Base-by-base conservation (phyloP, 2,113 vertebrate genomes). In the Alouatta palliata region DNA sequence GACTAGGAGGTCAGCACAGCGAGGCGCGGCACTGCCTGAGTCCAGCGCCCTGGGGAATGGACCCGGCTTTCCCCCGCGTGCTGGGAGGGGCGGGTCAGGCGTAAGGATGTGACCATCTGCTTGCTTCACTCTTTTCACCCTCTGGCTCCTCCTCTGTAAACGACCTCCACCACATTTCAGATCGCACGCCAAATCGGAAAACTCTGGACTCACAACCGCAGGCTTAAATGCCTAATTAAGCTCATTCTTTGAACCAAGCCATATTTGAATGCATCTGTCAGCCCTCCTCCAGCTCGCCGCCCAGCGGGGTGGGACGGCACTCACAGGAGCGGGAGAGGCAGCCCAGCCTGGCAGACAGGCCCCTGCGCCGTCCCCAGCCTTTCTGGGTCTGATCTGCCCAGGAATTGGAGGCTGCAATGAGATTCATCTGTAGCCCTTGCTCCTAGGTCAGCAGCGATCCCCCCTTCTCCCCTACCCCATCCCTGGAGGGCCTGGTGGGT, bases 141-240 rank as follows among this genome's bases (percentile, higher is more conserved):
- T 89, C 96, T 95, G 73, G 93, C 64, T 81, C 91, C 35, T 92
- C 94, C 82, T 97, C 68, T 79, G 37, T 85, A 96, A 97, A 91
- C 27, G 66, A 37, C 90, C 96, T 93, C 95, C 81, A 14, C 75
- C 94, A 89, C 79, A 75, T 96, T 87, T 77, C 7, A 1, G 71
- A 87, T 91, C 84, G 64, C 77, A 80, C 68, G 68, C 87, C 91
- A 79, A 93, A 91, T 77, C 97, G 92, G 95, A 66, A 92, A 76
- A 89, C 84, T 87, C 9, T 96, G 93, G 90, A 98, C 76, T 84
- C 89, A 80, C 88, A 95, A 84, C 64, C 81, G 93, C 40, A 19
- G 68, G 61, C 95, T 95, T 97, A 89, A 97, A 97, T 70, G 94
- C n/a, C 96, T 98, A 96, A 98, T 97, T 96, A 97, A 97, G 97